Base-by-base conservation (phyloP, 1,140 invertebrate genomes). In the Camponotus pennsylvanicus region DNA sequence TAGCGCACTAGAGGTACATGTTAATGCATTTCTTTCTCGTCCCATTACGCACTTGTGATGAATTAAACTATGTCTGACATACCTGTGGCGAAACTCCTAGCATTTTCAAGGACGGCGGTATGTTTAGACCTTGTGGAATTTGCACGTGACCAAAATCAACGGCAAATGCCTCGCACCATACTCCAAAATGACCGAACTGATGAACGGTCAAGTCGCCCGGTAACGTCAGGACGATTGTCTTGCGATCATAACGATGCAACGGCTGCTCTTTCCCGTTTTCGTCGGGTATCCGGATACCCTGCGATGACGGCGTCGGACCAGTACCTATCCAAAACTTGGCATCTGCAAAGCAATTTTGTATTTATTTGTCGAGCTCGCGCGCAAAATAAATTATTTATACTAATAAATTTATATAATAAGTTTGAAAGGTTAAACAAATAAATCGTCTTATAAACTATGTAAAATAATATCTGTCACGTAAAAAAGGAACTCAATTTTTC, bases 71-170 rank as follows among this genome's bases (percentile, higher is more conserved):
- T 57, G 52, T 71, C 34, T 37, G 55, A 63, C 96, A 96, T 96
- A 99, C 98, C 97, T 99, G 98, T 66, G 98, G 98, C 86, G 98
- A 98, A 86, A 99, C 97, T 66, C 98, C 98, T 8, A 99, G 96
- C 98, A 99, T 99, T 95, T 97, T 98, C 32, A 98, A 96, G 6
- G 98, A 98, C 34, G 98, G 98, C 69, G 98, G 98, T 2, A 99
- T 97, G 93, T 98, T 98, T 52, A 97, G 94, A 69, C 93, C 93
- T 57, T 95, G 94, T 0, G 98, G 97, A 79, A 99, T 96, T 80
- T 96, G 93, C 11, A 99, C 96, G 94, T 98, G 98, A 1, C 98
- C 98, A 93, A 99, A 99, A 95, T 99, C 98, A 2, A 98, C 98
- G 40, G 97, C 97, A 95, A 98, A 98, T 13, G 98, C 97, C 97